Base-by-base conservation (phyloP, 35 echinoderm and acorn worm species). In the Apostichopus parvimensis region DNA sequence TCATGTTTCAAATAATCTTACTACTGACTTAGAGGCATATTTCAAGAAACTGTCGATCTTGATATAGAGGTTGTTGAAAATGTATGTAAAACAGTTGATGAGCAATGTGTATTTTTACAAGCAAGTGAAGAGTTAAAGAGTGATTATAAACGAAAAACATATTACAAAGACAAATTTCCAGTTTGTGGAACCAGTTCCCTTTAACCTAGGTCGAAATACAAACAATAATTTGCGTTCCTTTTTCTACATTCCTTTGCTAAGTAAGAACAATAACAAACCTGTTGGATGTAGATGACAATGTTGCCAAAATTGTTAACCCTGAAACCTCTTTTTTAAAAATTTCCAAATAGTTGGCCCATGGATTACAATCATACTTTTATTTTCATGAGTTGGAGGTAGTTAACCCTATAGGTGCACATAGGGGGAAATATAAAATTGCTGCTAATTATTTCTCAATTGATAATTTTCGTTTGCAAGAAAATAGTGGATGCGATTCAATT, bases 391-490 rank as follows among this genome's bases (percentile, higher is more conserved):
- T 34, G 1, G 28, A 34, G 28, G 28, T 34, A 34, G 28, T 34
- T 34, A 34, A 34, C 2, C 28, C 28, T 34, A 34, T 90, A 12
- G 87, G 87, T 77, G 87, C 87, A 1, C 87, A 90, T 24, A 90
- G n/a, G 56, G 57, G 57, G 76, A 90, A 90, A 90, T 70, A 90
- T 23, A 90, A 90, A 77, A 90, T 90, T 76, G 70, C 87, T 90
- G 87, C 66, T 8, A 21, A 77, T 8, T 90, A 90, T 76, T 90
- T 90, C 23, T 76, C 1, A 52, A 90, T 77, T 77, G 87, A 90
- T 13, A 90, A 90, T 90, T 61, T 90, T 3, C 73, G 87, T 77
- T 52, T 45, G 20, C 87, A 77, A 77, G 17, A 55, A 34, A 90
- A 53, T 73, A 8, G 53, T 54, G 15, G 76, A 77, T 13, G 9